Base-by-base conservation (phyloP, 1,140 invertebrate genomes). In the Maconellicoccus hirsutus region DNA sequence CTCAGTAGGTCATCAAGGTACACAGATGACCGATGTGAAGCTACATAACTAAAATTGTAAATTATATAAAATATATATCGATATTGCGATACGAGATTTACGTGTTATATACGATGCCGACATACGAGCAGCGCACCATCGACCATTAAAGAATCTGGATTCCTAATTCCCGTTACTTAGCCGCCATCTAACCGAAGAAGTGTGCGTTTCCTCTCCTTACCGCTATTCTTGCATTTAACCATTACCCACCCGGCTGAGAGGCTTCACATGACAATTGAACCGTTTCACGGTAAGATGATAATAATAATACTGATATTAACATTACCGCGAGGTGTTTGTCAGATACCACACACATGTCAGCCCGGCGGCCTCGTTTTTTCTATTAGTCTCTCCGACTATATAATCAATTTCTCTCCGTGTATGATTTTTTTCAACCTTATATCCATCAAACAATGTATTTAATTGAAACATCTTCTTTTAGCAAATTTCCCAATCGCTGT, bases 331-430 rank as follows among this genome's bases (percentile, higher is more conserved):
- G 61, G 61, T 66, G 61, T 66, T 23, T 66, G 21, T 66, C 61
- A 66, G 61, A 52, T 66, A 66, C 61, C 61, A 66, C 61, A 66
- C 61, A 66, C 61, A 66, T 66, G 61, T 66, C 61, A 66, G 61
- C 61, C 61, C 61, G 61, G 25, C 61, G 61, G 61, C 25, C 25
- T 26, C 61, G 22, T 66, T 66, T 66, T 66, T 66, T 66, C 61
- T 16, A 66, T 66, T 66, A 66, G 61, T 10, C 6, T n/a, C n/a
- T 4, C 61, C 21, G 61, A 25, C 61, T 66, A 66, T 66, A 16
- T 66, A 66, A 66, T 66, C 61, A 66, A 66, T 66, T 66, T 66
- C 25, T 66, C 25, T 59, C 21, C 52, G 3, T 59, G 12, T 33
- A 12, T 12, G 29, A 33, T n/a, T n/a, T n/a, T n/a, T n/a, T n/a